These are phyloP conservation scores for Elgaria multicarinata DNA, from an alignment of 2,113 vertebrate genomes.

Conservation along the genomic window DNA sequence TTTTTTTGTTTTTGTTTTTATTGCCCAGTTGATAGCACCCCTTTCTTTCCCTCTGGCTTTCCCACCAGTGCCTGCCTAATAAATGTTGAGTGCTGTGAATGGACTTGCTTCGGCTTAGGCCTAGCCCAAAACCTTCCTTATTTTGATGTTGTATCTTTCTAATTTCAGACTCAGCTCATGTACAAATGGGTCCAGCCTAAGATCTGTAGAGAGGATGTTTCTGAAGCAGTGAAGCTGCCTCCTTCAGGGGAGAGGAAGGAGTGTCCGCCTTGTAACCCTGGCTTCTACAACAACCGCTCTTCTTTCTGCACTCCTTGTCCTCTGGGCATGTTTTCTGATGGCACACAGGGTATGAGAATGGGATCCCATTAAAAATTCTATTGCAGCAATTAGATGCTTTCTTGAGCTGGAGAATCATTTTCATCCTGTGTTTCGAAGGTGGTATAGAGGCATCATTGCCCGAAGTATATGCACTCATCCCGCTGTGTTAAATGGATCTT, in stretches of 20 bases:
- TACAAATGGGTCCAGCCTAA: slow-evolving; percentile 96
- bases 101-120: neutral
- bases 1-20: neutral
- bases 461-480: too few species aligned
- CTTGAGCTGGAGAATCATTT: neutral
- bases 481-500: neutral
- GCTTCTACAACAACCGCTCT: slow-evolving; percentile 92
- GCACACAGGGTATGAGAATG: slow-evolving; percentile 83
- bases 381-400: neutral
- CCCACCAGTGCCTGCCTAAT: neutral
- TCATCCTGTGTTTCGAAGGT: neutral
- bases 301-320: slow-evolving; percentile 92
- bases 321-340: slow-evolving; percentile 88
- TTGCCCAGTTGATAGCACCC: neutral
- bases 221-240: slow-evolving; percentile 82
- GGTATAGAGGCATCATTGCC: neutral
- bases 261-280: slow-evolving; percentile 97
- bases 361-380: neutral
- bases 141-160: slow-evolving; percentile 38
- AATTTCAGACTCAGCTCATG: slow-evolving; percentile 89
- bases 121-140: neutral
- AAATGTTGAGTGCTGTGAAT: neutral
- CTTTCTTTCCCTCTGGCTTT: neutral
- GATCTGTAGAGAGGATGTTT: slow-evolving; percentile 89
- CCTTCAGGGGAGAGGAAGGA: slow-evolving; percentile 89